Base-by-base conservation (phyloP, 2,888 invertebrate species). In the Parnassius glacialis region DNA sequence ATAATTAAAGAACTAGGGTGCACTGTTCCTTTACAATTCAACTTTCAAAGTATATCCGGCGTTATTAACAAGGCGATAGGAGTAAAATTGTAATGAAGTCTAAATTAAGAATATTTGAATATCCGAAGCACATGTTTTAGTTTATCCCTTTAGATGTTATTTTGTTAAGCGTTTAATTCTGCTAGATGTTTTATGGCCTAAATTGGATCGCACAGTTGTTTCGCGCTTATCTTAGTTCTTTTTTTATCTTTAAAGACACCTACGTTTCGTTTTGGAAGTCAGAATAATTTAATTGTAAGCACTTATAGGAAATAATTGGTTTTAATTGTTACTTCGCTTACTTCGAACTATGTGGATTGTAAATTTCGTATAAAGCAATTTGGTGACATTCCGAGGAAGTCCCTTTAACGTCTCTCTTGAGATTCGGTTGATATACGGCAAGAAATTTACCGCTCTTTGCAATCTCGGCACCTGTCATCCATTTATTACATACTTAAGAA, bases 131-230 rank as follows among this genome's bases (percentile, higher is more conserved):
- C 69, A 68, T 73, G 72, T 73, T 78, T 74, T 73, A 70, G 70
- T 73, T 43, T 72, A 74, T 76, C 72, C 71, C 70, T 79, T 77
- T 78, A 65, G 70, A 77, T 74, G 74, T 74, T 72, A 81, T 80
- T 81, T 74, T 68, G 73, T 74, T 75, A 75, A 78, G 76, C 74
- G 70, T 80, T 81, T 78, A 78, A 80, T 80, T 79, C 72, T 71
- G 65, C 53, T 62, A 57, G 54, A 44, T 66, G 71, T 70, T 76
- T 77, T 78, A 75, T 71, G 71, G 71, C 70, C 66, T 74, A 72
- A 75, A 77, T 76, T 74, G 13, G 57, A 45, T 42, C 20, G 16
- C 44, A 25, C 51, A 51, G 56, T 52, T 52, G 58, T 58, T 42
- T 52, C 25, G 12, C 52, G 41, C 45, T 45, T 61, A 45, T 20